Conservation (phyloP, 2,113 vertebrate species). For the Ciconia boyciana region DNA sequence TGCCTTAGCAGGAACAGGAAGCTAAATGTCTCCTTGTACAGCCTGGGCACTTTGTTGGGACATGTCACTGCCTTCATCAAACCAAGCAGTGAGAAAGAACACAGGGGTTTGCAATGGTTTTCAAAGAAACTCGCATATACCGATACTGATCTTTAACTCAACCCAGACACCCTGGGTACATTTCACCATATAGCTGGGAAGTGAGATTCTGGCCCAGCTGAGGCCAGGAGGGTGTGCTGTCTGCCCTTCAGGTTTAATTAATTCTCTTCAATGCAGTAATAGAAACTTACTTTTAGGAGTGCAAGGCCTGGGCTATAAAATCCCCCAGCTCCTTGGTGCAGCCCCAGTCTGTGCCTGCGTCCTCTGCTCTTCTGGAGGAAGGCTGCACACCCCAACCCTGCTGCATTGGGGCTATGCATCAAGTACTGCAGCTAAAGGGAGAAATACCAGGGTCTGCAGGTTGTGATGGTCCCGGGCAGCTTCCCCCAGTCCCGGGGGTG, state of each 20-base stretch:
- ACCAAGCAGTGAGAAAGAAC: neutral
- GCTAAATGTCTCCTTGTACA: neutral
- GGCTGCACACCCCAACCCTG: rapidly evolving
- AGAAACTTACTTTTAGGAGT: neutral
- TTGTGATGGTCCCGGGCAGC: no score
- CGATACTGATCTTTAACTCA: neutral
- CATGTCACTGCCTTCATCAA: neutral
- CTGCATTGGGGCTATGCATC: neutral
- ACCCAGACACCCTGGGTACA: neutral
- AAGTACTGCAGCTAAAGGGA: neutral
- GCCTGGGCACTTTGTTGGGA: neutral
- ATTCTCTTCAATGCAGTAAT: neutral
- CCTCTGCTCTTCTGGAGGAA: neutral
- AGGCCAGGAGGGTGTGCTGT: neutral
- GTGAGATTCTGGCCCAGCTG: neutral
- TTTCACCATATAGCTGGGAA: neutral
- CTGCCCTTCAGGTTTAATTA: neutral
- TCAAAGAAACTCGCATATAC: neutral
- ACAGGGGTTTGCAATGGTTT: neutral
- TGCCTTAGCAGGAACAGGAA: neutral
- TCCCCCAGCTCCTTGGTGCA: neutral
- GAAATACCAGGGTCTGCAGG: neutral
- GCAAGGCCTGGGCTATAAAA: neutral
- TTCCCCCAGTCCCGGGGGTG: neutral
- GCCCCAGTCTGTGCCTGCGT: neutral